These are phyloP conservation scores for Scaptomyza reducta DNA, from an alignment of 2,888 invertebrate genomes.

Conservation along the genomic window DNA sequence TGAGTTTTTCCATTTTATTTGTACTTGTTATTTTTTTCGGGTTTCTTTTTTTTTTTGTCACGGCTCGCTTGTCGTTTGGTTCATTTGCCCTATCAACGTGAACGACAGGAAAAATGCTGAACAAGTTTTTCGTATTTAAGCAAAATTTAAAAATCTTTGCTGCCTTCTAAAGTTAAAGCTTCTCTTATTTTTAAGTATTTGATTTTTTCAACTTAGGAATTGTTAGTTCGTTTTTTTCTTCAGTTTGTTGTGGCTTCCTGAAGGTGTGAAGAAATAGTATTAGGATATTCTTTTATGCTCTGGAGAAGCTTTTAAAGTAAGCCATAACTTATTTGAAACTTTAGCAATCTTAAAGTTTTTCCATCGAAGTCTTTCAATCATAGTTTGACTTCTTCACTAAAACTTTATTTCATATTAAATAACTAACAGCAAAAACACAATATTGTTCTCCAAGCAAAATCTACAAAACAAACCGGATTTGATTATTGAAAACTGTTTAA, in stretches of 20 bases:
- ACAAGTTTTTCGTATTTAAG: constrained; percentile 4
- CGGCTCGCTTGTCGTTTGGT: constrained; percentile 54
- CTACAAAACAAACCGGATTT: too few species aligned
- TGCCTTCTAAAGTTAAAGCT: too few species aligned
- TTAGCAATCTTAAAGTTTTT: neutral
- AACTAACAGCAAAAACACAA: neutral
- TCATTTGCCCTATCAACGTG: constrained; percentile 49
- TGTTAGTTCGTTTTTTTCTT: too few species aligned
- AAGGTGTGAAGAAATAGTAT: too few species aligned
- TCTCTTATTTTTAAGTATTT: neutral
- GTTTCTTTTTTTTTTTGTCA: constrained; percentile 35
- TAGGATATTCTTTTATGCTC: too few species aligned
- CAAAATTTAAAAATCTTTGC: neutral
- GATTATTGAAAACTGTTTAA: constrained; percentile 5
- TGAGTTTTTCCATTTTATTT: constrained; percentile 66
- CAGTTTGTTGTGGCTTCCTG: too few species aligned
- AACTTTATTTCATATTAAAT: neutral
- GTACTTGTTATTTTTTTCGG: constrained; percentile 5
- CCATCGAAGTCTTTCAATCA: too few species aligned
- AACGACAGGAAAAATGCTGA: constrained; percentile 20
- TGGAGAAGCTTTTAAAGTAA: too few species aligned
- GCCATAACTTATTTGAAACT: neutral
- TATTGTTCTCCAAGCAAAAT: too few species aligned
- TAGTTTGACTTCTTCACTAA: neutral
- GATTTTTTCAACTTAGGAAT: neutral